These are phyloP conservation scores for Salvelinus fontinalis DNA, from an alignment of 2,113 vertebrate genomes.

Conservation along the genomic window DNA sequence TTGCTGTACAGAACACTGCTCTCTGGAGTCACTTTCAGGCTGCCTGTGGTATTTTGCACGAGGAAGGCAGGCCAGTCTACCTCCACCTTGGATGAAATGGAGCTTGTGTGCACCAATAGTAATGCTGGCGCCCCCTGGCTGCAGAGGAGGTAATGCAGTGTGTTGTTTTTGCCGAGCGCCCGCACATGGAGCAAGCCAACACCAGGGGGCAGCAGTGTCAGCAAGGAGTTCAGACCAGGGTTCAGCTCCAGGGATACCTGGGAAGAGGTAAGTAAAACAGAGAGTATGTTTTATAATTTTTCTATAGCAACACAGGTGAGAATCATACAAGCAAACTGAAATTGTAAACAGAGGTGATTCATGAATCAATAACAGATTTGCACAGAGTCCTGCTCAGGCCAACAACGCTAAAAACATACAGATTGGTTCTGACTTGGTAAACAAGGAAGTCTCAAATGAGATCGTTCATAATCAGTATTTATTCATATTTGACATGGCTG, in stretches of 20 bases:
- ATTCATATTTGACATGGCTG: no score
- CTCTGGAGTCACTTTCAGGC: slow-evolving; percentile 81
- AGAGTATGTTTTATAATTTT: no score
- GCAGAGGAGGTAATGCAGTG: slow-evolving; percentile 85
- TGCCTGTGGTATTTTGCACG: slow-evolving; percentile 48
- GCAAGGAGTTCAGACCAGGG: slow-evolving; percentile 45
- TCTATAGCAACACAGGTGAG: no score
- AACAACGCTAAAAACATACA: no score
- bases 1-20: slow-evolving; percentile 76
- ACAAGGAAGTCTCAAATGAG: no score
- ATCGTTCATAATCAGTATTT: no score
- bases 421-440: no score
- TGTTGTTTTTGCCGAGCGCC: slow-evolving; percentile 77
- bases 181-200: slow-evolving; percentile 81
- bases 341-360: no score
- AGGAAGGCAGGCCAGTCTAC: slow-evolving; percentile 83
- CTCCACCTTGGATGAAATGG: slow-evolving; percentile 64
- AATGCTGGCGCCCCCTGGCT: slow-evolving; percentile 80
- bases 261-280: no score
- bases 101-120: slow-evolving; percentile 81
- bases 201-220: neutral
- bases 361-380: no score
- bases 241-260: slow-evolving; percentile 81
- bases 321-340: no score
- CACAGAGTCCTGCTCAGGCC: no score